Percentiles rank a stretch among this genome's conserved stretches.
Evolutionary conservation across 2,113 vertebrate species (phyloP).

Genomic region (Bothrops jararaca): DNA sequence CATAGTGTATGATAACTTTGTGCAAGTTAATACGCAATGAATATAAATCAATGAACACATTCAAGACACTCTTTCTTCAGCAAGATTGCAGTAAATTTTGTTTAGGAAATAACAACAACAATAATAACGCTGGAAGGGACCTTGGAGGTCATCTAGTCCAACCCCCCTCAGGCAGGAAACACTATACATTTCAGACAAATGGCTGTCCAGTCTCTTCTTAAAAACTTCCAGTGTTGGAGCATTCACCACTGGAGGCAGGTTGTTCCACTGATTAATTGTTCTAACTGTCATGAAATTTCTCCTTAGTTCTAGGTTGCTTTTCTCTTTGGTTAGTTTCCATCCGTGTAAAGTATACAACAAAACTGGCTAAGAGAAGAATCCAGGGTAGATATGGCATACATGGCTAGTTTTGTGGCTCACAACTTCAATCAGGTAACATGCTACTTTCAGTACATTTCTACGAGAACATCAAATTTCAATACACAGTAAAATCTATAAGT

Average conservation of each 20-base stretch:
- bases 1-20: background rate
- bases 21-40: background rate
- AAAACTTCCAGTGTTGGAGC: too few species aligned
- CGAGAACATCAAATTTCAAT: constrained; percentile 24
- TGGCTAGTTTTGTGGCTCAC: background rate
- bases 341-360: background rate
- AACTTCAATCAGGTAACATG: fast-evolving
- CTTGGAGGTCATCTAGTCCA: too few species aligned
- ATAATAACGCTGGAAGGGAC: too few species aligned
- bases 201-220: too few species aligned
- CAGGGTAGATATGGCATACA: background rate
- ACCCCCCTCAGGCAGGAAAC: too few species aligned
- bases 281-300: too few species aligned
- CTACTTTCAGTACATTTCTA: background rate
- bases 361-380: background rate
- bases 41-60: fast-evolving
- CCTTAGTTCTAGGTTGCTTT: too few species aligned
- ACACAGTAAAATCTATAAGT: background rate
- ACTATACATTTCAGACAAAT: too few species aligned
- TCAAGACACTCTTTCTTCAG: background rate
- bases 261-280: too few species aligned
- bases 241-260: too few species aligned
- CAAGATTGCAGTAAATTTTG: background rate
- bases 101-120: background rate
- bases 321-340: too few species aligned